Base-by-base conservation (phyloP, 2,797 vertebrate genomes). In the Psittacula echo region DNA sequence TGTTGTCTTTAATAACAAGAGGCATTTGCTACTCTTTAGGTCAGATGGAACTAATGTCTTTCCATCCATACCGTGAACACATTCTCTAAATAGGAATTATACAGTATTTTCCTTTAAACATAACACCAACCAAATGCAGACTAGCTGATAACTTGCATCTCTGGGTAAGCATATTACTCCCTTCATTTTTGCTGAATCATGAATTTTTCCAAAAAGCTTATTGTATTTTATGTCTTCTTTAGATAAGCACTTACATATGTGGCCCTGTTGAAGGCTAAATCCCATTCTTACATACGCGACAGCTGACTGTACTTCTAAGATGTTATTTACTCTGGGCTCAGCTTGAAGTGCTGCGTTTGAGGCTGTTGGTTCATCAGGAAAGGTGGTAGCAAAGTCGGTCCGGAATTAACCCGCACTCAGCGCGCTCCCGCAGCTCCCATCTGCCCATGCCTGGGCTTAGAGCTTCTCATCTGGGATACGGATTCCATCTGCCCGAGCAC, bases 221-320 rank as follows among this genome's bases (percentile, higher is more conserved):
- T 68, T 93, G 37, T 96, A 96, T 91, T 95, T 94, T 95, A 96
- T 86, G 58, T 75, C 81, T 88, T 87, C 87, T 93, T 95, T 67
- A 92, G 81, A 96, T 94, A 95, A 90, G 71, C 93, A 50, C 84
- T 96, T 96, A 94, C 96, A 96, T 96, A 96, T 95, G 95, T 95
- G 80, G 89, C 93, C 77, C 66, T 21, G 95, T 82, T 48, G 91
- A 95, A 88, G 64, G 37, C 77, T 94, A 92, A 96, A 94, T 67
- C 82, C 73, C 67, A 24, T 89, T 80, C 76, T 72, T 89, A 62
- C 79, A 89, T 45, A 82, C 45, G 21, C 70, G 95, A 93, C 89
- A 87, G 67, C 85, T 96, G 80, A 89, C 61, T 62, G 7, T 74
- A 81, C 82, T 96, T 94, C 82, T 71, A 87, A 67, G 27, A 88